Conservation (phyloP, 2,113 vertebrate genomes). For the Hemibates koningsi region DNA sequence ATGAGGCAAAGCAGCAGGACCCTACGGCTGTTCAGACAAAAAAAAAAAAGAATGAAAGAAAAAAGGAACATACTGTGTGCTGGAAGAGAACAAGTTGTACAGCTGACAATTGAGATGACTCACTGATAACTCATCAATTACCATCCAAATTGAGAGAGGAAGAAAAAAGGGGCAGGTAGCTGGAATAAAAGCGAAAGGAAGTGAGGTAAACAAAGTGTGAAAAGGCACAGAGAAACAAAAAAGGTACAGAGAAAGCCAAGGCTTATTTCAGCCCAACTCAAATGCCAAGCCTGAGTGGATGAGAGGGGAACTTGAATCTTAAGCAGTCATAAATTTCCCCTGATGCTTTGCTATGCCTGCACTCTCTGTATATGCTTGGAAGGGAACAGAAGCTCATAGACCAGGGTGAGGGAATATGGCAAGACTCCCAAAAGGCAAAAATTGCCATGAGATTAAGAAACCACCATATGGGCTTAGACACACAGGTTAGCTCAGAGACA, state of each 20-base stretch:
- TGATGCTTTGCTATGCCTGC: slow-evolving; percentile 1
- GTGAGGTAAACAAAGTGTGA: background rate
- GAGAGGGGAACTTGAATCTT: background rate
- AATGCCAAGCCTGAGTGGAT: slow-evolving; percentile 17
- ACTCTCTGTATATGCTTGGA: background rate
- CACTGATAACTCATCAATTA: background rate
- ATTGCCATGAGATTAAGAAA: background rate
- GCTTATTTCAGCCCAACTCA: slow-evolving; percentile 4
- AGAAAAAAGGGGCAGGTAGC: background rate
- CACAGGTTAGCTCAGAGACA: background rate
- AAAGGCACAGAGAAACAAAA: background rate
- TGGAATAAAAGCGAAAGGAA: background rate
- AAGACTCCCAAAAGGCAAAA: background rate
- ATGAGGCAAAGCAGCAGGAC: background rate
- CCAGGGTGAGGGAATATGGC: background rate
- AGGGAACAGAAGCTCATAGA: background rate
- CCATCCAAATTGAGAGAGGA: background rate
- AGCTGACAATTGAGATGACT: slow-evolving; percentile 1
- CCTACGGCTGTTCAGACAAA: rapidly evolving
- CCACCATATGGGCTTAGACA: slow-evolving; percentile 14
- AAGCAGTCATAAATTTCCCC: slow-evolving; percentile 24
- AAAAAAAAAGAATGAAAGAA: background rate
- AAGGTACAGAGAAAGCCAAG: background rate
- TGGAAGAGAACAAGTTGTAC: background rate
- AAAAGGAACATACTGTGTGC: background rate